Base-by-base conservation (phyloP, 2,888 invertebrate species). In the Tachina lurida region DNA sequence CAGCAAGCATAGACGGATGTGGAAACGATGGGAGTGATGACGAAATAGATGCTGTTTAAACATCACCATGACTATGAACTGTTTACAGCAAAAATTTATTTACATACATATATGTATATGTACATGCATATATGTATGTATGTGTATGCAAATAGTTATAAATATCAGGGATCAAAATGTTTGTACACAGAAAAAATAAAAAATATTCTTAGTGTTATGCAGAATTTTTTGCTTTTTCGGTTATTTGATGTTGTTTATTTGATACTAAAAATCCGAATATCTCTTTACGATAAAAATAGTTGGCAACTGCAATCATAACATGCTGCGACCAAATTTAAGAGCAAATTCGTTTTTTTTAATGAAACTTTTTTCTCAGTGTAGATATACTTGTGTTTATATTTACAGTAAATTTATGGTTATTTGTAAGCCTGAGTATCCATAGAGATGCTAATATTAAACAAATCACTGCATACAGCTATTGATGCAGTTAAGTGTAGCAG, bases 1-100 rank as follows among this genome's bases (percentile, higher is more conserved):
- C 12, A 31, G 15, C 15, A 58, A 58, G 3, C 31, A 39, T n/a
- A 56, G n/a, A 12, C 12, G 19, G 43, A 67, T 65, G 31, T 31
- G 31, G 31, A 31, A 31, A 31, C 31, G 31, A 31, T 31, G 31
- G 31, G 4, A 22, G 41, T 70, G 15, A 43, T 43, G 56, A 71
- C 9, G 58, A 58, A 71, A 58, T 58, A n/a, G 1, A 45, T 58
- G 58, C 58, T 60, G 45, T 31, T n/a, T 31, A 31, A 73, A 73
- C 45, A 19, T 73, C 58, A 45, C 31, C 10, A 63, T 41, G 31
- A 47, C 17, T 49, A 65, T 13, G 49, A 74, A 73, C 17, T 43
- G 19, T 43, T 74, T 63, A 15, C 54, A 43, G 15, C 49, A 67
- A 12, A 43, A 17, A 63, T 19, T 15, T 15, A 41, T 1, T 15